Evolutionary conservation across 2,888 invertebrate species (phyloP).

Genomic region (Sericinus montela): DNA sequence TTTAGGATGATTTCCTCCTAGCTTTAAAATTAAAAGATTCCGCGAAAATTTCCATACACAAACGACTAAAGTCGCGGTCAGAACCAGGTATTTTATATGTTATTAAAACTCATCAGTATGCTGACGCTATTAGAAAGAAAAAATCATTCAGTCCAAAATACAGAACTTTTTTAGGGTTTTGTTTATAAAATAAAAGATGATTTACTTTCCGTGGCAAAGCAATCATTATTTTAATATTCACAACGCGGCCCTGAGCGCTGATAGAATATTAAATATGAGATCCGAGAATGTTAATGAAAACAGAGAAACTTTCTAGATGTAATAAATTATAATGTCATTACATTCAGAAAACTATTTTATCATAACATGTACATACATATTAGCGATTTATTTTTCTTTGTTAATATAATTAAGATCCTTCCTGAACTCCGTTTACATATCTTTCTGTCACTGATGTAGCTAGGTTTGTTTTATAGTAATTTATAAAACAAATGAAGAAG

Average conservation of each 20-base stretch:
- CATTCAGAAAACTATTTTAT: conserved; percentile 14
- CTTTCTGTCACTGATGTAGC: conserved; percentile 4
- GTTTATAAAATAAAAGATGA: conserved; percentile 31
- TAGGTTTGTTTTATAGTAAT: neutral
- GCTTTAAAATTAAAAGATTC: too few relatives aligned
- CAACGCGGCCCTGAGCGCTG: conserved; percentile 20
- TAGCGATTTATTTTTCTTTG: conserved; percentile 14
- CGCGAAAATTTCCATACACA: too few relatives aligned
- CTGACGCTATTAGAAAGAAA: conserved; percentile 13
- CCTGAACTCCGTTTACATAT: conserved; percentile 9
- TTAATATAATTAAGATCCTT: conserved; percentile 1
- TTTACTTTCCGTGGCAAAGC: conserved; percentile 28
- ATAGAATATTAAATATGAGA: conserved; percentile 27
- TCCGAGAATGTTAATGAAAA: conserved; percentile 24
- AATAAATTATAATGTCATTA: conserved; percentile 14
- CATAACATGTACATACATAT: conserved; percentile 11
- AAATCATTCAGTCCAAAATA: conserved; percentile 25
- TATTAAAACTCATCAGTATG: too few relatives aligned
- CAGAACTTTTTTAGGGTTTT: conserved; percentile 25
- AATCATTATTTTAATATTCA: conserved; percentile 19
- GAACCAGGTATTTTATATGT: too few relatives aligned
- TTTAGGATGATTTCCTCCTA: too few relatives aligned
- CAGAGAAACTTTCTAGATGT: conserved; percentile 5
- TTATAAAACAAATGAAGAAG: neutral
- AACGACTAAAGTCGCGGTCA: too few relatives aligned